These are phyloP conservation scores for Drosophila ogumai DNA, from an alignment of 1,140 invertebrate genomes.

Conservation along the genomic window DNA sequence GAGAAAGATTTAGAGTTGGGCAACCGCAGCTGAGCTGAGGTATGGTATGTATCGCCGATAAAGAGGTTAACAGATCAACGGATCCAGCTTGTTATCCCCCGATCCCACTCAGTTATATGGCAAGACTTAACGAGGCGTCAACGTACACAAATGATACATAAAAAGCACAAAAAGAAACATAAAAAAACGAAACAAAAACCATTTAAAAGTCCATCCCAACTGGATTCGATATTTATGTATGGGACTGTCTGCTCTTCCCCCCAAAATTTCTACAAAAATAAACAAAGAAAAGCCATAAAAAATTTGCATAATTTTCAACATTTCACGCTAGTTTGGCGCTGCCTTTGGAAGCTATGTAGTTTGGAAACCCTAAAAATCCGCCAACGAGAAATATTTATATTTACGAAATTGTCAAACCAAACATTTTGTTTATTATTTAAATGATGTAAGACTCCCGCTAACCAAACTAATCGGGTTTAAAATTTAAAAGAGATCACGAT, in stretches of 20 bases:
- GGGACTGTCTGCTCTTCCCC: conserved; percentile 9
- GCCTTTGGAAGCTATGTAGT: conserved; percentile 8
- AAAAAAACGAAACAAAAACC: conserved; percentile 27
- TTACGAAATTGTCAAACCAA: conserved; percentile 69
- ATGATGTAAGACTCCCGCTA: conserved; percentile 46
- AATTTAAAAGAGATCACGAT: conserved; percentile 18
- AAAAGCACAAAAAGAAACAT: conserved; percentile 31
- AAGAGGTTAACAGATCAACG: conserved; percentile 35
- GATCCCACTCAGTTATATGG: conserved; percentile 8
- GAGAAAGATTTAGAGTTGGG: conserved; percentile 34
- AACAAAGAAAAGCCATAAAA: conserved; percentile 68
- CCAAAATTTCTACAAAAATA: conserved; percentile 47
- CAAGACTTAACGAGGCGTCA: conserved; percentile 39
- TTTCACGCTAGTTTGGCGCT: conserved; percentile 44
- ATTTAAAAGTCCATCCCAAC: conserved; percentile 36
- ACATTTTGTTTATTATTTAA: conserved; percentile 54
- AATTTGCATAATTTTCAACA: conserved; percentile 74
- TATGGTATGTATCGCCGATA: conserved; percentile 16
- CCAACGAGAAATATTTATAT: conserved; percentile 59
- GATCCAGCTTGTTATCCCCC: conserved; percentile 23
- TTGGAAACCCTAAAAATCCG: conserved; percentile 60
- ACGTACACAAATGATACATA: conserved; percentile 43
- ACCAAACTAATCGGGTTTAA: conserved; percentile 53
- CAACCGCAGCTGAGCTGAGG: conserved; percentile 23
- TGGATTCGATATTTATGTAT: conserved; percentile 42